A percentile compares a stretch with the other conserved stretches of the same genome.
Evolutionary conservation across 2,113 vertebrate species (phyloP).

Genomic region (Paraplagusia blochii): DNA sequence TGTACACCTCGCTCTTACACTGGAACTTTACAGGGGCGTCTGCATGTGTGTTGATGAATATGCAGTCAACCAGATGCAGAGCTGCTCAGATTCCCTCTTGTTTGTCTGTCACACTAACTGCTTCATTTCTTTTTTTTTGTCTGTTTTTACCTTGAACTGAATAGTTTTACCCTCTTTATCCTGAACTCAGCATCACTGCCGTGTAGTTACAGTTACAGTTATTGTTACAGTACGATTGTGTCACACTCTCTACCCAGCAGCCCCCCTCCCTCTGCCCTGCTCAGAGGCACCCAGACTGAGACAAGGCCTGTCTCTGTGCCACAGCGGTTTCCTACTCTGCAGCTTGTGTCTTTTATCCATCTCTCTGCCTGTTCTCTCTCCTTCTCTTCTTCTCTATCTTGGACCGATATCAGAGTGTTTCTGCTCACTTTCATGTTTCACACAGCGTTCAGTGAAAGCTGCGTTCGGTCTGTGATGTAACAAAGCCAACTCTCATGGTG

Average conservation of each 20-base stretch:
- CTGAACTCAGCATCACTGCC: neutral
- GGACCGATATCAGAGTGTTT: constrained; percentile 65
- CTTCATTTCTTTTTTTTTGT: too few species aligned
- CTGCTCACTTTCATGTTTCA: constrained; percentile 57
- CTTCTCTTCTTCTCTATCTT: constrained; percentile 38
- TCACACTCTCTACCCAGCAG: neutral
- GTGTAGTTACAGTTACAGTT: neutral
- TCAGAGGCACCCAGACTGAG: neutral
- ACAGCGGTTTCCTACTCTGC: constrained; percentile 5
- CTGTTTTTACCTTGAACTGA: too few species aligned
- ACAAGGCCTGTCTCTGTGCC: constrained; percentile 46
- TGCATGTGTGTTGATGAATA: constrained; percentile 16
- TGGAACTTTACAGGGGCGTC: constrained; percentile 59
- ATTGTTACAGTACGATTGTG: neutral
- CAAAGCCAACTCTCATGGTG: constrained; percentile 59
- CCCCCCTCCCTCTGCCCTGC: neutral
- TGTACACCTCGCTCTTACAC: constrained; percentile 48
- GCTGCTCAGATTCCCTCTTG: too few species aligned
- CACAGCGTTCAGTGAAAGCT: constrained; percentile 43
- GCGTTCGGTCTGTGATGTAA: constrained; percentile 36
- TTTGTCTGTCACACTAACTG: too few species aligned
- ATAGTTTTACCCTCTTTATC: neutral
- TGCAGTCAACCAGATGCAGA: too few species aligned
- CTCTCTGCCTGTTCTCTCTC: constrained; percentile 7
- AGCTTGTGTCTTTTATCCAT: constrained; percentile 38